Percentiles rank a stretch among this genome's conserved stretches.
phyloP scores from a whole-genome alignment of 2,797 vertebrate genomes.

The Xerus rutilus region DNA sequence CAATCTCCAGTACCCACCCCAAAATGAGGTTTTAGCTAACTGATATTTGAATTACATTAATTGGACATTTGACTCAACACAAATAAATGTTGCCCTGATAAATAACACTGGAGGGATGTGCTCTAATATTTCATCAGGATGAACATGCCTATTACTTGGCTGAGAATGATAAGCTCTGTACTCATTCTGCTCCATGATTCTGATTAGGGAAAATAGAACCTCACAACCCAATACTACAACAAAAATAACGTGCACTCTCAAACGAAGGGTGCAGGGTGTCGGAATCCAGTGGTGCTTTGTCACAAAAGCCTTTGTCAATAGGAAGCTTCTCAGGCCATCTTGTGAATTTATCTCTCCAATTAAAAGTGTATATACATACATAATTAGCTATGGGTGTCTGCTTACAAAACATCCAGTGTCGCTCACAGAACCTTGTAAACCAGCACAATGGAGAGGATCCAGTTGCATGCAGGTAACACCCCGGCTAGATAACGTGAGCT shows the following conservation, averaged over 20 bases:
- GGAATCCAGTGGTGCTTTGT: neutral
- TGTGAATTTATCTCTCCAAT: conserved; percentile 65
- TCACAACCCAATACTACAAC: neutral
- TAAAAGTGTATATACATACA: conserved; percentile 20
- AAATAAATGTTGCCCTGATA: conserved; percentile 76
- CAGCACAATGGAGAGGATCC: conserved; percentile 64
- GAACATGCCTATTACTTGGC: neutral
- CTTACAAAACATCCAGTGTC: conserved; percentile 76
- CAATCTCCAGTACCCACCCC: no score
- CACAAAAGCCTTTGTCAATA: neutral
- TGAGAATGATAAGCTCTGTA: neutral
- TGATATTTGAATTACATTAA: conserved; percentile 83
- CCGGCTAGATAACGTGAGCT: conserved; percentile 36
- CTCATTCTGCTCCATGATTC: neutral
- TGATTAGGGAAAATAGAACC: conserved; percentile 34
- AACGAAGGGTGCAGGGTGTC: neutral
- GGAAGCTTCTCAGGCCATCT: neutral
- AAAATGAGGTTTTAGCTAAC: conserved; percentile 79
- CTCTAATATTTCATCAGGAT: neutral
- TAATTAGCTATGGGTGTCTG: conserved; percentile 74
- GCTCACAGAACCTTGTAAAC: conserved; percentile 69
- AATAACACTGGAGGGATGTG: conserved; percentile 23
- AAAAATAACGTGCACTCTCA: neutral
- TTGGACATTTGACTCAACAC: conserved; percentile 82
- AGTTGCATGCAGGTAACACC: neutral